Evolutionary conservation across 2,113 vertebrate genomes (phyloP), one percentile per base, ranked within the genome.

Genomic region (Pardalotus punctatus): DNA sequence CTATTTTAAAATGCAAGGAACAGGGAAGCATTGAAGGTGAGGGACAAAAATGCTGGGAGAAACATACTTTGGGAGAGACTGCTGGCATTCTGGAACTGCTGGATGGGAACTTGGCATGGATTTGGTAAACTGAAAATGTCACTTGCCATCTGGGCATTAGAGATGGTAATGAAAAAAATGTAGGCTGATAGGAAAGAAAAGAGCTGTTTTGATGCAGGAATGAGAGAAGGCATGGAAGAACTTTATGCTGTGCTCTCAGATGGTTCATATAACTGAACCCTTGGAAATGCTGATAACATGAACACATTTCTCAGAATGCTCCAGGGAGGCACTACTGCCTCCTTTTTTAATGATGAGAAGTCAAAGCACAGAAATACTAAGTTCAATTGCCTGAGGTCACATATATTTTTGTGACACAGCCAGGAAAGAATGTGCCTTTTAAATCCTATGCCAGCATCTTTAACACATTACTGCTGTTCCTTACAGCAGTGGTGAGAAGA

Each of bases 381-480:
- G 81, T 96, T 97, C 87, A 86, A 0, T 90, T 87, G 74, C 90
- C 64, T 86, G 85, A 87, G 94, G 93, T 96, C 76, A 88, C 90
- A 73, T 80, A 80, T 23, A 86, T 80, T 89, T 94, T 86, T 96
- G 79, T 94, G 85, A 93, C 56, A 60, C 47, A 93, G 84, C 67
- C 90, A 94, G 88, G 90, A 96, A 93, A 95, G 79, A 93, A 93
- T 93, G 94, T 95, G 92, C 71, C 47, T 91, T 88, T 96, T 93
- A 76, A 92, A 86, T 96, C 72, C 9, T 90, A 7, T 2, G 62
- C 87, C 90, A 93, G 87, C 64, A 81, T 94, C 90, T 88, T 83
- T 74, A 88, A 81, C 79, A 66, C 67, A 83, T 69, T 69, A 65
- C 79, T 82, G 62, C 93, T 93, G 79, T 77, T 96, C 43, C 87